Percentiles rank a stretch among this genome's conserved stretches.
Conservation (phyloP, 2,797 vertebrate species). For the Falco concolor region DNA sequence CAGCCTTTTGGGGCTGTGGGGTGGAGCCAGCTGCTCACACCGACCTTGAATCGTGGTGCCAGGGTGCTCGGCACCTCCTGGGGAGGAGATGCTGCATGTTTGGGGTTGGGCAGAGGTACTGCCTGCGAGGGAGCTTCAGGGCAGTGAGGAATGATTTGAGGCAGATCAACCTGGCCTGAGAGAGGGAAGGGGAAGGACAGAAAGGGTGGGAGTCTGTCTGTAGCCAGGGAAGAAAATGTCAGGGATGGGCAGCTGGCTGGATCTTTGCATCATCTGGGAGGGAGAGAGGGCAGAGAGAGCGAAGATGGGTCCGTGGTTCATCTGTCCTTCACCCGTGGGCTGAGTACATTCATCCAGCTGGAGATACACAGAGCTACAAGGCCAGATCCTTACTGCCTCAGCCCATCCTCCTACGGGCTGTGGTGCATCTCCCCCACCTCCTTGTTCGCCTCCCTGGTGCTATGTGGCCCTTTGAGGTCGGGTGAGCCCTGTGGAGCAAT, state of each 20-base stretch:
- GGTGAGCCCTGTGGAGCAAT: not conserved
- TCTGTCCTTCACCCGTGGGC: not conserved
- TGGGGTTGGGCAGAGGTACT: not conserved
- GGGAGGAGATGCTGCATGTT: not conserved
- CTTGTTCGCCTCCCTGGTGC: not conserved
- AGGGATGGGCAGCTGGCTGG: not conserved
- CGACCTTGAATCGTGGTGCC: fast-evolving
- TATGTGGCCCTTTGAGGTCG: not conserved
- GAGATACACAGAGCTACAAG: not conserved
- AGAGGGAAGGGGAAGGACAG: not conserved
- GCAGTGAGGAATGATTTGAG: not conserved
- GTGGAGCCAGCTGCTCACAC: not conserved
- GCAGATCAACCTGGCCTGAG: not conserved
- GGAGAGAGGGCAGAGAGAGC: not conserved
- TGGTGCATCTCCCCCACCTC: not conserved
- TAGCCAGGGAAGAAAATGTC: slow-evolving; percentile 11
- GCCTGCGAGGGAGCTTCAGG: not conserved
- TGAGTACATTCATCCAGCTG: not conserved
- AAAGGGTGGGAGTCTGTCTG: not conserved
- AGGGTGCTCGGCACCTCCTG: fast-evolving
- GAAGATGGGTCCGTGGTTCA: not conserved
- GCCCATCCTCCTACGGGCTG: fast-evolving
- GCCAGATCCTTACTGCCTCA: not conserved
- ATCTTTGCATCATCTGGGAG: not conserved
- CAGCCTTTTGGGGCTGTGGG: not conserved